Percentiles rank a stretch among this genome's conserved stretches.
Conservation (phyloP, 2,797 vertebrate genomes). For the Phylloscopus collybita region DNA sequence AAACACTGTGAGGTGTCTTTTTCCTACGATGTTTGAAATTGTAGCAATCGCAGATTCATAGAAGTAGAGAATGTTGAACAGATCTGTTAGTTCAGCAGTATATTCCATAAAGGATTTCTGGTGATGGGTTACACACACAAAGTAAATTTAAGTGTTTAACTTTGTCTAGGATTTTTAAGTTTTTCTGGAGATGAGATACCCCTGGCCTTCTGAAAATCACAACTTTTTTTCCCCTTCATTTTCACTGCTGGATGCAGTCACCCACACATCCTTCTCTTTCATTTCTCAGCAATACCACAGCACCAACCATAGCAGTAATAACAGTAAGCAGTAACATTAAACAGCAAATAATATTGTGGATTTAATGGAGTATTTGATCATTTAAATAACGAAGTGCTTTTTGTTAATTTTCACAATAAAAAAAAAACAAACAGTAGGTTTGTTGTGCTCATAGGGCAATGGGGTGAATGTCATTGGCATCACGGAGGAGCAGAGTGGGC, state of each 20-base stretch:
- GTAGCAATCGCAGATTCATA: neutral
- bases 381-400: neutral
- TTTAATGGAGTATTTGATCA: neutral
- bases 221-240: neutral
- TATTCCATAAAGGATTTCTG: neutral
- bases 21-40: neutral
- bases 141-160: neutral
- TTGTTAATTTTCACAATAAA: neutral
- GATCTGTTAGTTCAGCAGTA: neutral
- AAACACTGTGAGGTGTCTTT: neutral
- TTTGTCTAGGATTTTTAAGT: neutral
- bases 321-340: neutral
- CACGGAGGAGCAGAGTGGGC: neutral
- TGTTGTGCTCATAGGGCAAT: neutral
- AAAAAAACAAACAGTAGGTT: neutral
- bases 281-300: neutral
- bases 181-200: neutral
- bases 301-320: neutral
- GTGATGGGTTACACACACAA: neutral
- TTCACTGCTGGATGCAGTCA: neutral
- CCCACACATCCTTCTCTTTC: neutral
- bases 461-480: neutral
- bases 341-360: accelerated
- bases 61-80: neutral
- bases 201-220: neutral